Evolutionary conservation across 2,797 vertebrate genomes (phyloP).

Genomic region (Hippoglossus hippoglossus): DNA sequence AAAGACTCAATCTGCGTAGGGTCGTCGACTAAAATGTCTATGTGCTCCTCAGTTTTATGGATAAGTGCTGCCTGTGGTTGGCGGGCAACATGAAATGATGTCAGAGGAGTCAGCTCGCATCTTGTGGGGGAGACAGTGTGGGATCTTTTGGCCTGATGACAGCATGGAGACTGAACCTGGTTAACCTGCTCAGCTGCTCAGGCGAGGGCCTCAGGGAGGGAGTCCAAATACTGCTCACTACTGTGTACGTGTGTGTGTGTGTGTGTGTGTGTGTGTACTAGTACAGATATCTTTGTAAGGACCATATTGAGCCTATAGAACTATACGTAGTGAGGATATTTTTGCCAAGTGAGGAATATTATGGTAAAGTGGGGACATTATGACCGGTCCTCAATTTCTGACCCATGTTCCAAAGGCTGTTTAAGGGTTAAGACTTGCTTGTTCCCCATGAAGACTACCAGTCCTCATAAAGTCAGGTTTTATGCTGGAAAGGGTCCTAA

Average conservation of each 20-base stretch:
- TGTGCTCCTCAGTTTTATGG: neutral
- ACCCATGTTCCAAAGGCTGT: too few species aligned
- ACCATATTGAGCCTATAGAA: too few species aligned
- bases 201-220: slow-evolving; percentile 41
- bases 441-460: too few species aligned
- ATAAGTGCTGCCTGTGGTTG: slow-evolving; percentile 18
- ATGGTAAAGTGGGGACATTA: too few species aligned
- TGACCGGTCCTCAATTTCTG: too few species aligned
- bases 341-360: too few species aligned
- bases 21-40: neutral
- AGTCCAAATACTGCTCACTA: slow-evolving; percentile 36
- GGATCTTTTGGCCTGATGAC: slow-evolving; percentile 52
- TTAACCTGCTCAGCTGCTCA: slow-evolving; percentile 68
- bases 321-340: too few species aligned
- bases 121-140: slow-evolving; percentile 31
- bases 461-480: too few species aligned
- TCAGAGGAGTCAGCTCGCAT: slow-evolving; percentile 49
- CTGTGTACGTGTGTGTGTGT: slow-evolving; percentile 6
- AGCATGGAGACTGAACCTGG: slow-evolving; percentile 69
- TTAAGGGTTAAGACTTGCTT: too few species aligned
- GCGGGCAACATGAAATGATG: slow-evolving; percentile 2
- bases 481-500: too few species aligned
- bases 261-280: slow-evolving; percentile 4
- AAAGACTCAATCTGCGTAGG: slow-evolving; percentile 12
- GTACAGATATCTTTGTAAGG: too few species aligned